phyloP scores from a whole-genome alignment of 2,113 vertebrate species.

The Riparia riparia region DNA sequence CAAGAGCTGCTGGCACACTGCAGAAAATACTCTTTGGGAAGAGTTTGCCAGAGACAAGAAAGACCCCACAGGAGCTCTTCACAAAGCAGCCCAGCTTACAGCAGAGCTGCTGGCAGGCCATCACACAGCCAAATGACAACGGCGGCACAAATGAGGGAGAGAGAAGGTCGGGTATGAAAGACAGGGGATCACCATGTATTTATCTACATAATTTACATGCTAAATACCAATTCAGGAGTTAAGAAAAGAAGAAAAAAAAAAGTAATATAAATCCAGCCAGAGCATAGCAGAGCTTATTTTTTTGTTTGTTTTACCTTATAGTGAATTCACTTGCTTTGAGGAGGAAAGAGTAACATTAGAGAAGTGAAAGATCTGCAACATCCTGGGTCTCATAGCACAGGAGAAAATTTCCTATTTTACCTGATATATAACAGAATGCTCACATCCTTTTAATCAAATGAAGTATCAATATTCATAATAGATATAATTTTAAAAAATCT shows the following conservation, averaged over 20 bases:
- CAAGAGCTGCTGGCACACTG: conserved; percentile 37
- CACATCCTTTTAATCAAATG: not conserved
- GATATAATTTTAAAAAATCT: not conserved
- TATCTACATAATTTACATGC: not conserved
- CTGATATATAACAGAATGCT: not conserved
- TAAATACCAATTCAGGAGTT: not conserved
- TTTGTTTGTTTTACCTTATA: not conserved
- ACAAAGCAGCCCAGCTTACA: not conserved
- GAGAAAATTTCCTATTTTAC: not conserved
- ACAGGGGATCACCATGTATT: not conserved
- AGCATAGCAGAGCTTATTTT: not conserved
- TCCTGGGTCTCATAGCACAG: not conserved
- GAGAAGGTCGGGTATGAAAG: not conserved
- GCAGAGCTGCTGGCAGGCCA: conserved; percentile 1
- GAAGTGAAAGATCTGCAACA: not conserved
- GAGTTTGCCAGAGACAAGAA: conserved; percentile 53
- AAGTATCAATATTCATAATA: not conserved
- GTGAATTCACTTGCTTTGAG: not conserved
- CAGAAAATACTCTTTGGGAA: conserved; percentile 38
- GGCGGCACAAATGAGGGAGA: not conserved
- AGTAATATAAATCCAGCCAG: not conserved
- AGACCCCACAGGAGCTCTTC: conserved; percentile 27
- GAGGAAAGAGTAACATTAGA: not conserved
- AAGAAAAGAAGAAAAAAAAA: not conserved
- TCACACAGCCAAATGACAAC: not conserved